phyloP scores from a whole-genome alignment of 2,797 vertebrate genomes.

The Anguilla marmorata region DNA sequence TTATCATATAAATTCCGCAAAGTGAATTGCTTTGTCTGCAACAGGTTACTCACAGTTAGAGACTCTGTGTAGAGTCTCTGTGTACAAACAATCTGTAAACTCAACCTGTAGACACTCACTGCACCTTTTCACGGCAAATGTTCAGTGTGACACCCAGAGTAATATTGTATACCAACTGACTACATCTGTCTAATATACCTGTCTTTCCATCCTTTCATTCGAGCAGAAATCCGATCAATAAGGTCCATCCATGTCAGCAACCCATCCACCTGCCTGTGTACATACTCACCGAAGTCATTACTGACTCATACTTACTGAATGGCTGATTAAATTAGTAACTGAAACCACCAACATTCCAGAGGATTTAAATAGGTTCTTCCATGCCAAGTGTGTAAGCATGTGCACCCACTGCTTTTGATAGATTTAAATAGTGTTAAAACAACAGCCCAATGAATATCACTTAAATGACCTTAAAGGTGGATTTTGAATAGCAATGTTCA shows the following conservation, averaged over 20 bases:
- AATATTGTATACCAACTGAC: background rate
- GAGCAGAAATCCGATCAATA: background rate
- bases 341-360: background rate
- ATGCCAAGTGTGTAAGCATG: background rate
- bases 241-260: background rate
- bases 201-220: background rate
- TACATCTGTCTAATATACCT: background rate
- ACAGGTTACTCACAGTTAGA: background rate
- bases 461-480: background rate
- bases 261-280: background rate
- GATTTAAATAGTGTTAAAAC: background rate
- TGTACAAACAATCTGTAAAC: background rate
- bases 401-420: background rate
- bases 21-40: background rate
- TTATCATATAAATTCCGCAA: constrained; percentile 24
- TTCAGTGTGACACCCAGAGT: no score
- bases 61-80: background rate
- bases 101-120: no score
- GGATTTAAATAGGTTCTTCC: background rate
- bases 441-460: background rate
- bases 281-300: background rate
- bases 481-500: background rate
- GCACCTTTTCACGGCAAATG: no score
- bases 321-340: background rate
- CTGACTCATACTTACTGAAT: background rate